Evolutionary conservation across 1,140 invertebrate species (phyloP).

Genomic region (Zaprionus nigranus): DNA sequence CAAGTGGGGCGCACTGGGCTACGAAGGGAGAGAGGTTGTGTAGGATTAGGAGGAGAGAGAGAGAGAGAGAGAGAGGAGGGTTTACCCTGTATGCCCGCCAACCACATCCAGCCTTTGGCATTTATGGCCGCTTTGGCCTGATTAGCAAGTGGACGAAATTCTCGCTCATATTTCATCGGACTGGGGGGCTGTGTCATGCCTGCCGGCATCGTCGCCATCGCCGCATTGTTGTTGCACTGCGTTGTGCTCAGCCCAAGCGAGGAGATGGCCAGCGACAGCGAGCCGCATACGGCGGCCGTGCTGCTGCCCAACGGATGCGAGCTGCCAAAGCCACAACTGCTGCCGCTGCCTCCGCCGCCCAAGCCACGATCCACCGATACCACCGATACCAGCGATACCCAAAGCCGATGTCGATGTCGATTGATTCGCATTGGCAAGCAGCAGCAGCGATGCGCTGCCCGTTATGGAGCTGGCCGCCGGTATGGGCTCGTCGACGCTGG

Average conservation of each 20-base stretch:
- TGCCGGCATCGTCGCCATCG: conserved; percentile 41
- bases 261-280: conserved; percentile 80
- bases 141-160: conserved; percentile 82
- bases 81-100: conserved; percentile 89
- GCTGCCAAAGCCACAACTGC: conserved; percentile 52
- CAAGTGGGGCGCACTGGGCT: neutral
- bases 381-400: conserved; percentile 22
- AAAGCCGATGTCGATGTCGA: conserved; percentile 52
- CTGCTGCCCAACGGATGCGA: conserved; percentile 67
- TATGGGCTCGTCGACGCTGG: conserved; percentile 82
- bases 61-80: conserved; percentile 14
- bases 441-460: conserved; percentile 43
- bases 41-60: neutral
- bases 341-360: conserved; percentile 25
- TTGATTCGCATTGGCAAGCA: conserved; percentile 46
- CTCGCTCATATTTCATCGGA: conserved; percentile 80
- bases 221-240: conserved; percentile 46
- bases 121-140: conserved; percentile 87
- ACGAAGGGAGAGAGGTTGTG: neutral
- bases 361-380: neutral
- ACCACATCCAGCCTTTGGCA: conserved; percentile 92
- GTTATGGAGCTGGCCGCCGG: conserved; percentile 45
- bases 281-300: conserved; percentile 81
- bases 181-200: conserved; percentile 72
- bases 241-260: conserved; percentile 74